Evolutionary conservation across 2,113 vertebrate genomes (phyloP).

Genomic region (Bagarius yarrelli): DNA sequence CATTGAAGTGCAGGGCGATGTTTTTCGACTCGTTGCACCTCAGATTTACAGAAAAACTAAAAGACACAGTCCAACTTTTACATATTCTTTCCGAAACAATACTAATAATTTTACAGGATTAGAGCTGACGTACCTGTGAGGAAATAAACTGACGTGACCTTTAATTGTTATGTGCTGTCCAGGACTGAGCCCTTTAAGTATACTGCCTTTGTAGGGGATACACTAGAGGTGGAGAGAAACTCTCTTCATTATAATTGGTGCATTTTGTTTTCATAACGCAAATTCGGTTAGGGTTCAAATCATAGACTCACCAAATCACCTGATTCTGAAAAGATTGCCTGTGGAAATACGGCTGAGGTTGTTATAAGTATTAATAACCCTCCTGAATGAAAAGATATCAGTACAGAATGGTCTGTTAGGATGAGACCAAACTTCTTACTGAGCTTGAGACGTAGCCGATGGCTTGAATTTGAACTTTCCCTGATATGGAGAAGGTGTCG

Average conservation of each 20-base stretch:
- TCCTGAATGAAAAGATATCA: not conserved
- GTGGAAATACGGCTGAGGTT: constrained; percentile 22
- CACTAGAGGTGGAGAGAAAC: constrained; percentile 67
- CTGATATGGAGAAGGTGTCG: constrained; percentile 86
- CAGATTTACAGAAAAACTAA: constrained; percentile 80
- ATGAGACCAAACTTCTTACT: constrained; percentile 66
- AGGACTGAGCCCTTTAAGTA: constrained; percentile 76
- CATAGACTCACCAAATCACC: constrained; percentile 72
- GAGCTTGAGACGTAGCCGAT: constrained; percentile 79
- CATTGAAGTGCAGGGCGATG: constrained; percentile 89
- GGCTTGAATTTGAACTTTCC: constrained; percentile 79
- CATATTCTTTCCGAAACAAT: not conserved
- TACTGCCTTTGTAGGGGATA: constrained; percentile 79
- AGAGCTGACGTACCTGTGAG: constrained; percentile 75
- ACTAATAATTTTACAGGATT: not conserved
- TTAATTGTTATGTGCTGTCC: constrained; percentile 85
- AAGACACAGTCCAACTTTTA: not conserved
- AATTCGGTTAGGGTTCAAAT: not conserved
- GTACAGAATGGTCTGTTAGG: not conserved
- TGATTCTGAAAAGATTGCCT: constrained; percentile 76
- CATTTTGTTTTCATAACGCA: not conserved
- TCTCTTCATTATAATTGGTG: not conserved
- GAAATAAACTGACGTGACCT: constrained; percentile 81
- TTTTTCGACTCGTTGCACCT: constrained; percentile 77
- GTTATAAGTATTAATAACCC: not conserved